Base-by-base conservation (phyloP, 2,113 vertebrate genomes). In the Stegostoma tigrinum region DNA sequence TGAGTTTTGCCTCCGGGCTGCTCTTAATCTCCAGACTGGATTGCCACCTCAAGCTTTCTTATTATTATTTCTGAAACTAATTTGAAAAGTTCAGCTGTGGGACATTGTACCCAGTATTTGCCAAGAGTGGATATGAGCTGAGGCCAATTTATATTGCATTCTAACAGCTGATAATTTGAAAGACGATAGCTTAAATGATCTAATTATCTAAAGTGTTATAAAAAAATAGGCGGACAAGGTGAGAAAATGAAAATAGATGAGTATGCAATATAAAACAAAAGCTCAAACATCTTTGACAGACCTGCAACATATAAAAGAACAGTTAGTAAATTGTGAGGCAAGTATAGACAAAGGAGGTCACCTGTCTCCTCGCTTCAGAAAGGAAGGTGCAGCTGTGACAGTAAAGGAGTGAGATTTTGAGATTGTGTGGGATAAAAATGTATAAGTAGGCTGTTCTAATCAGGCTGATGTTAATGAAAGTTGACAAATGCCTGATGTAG, bases 21-120 rank as follows among this genome's bases (percentile, higher is more conserved):
- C 14, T 34, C 68, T 95, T 95, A 72, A 75, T 72, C 42, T 72
- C 94, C 93, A 94, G 42, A 75, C 23, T 95, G 42, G 94, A 95
- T 75, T 72, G 68, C 67, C 45, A 52, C 52, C 67, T 95, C 94
- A 95, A 72, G 21, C 45, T 95, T 72, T 48, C 38, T 48, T 72
- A 95, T 72, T 72, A 38, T 75, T 95, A 95, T 75, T 48, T 52
- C 67, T 95, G 94, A 24, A 15, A 67, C 42, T 23, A 27, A 48
- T 72, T 95, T 95, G 42, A 45, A 70, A 72, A 70, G 89, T 19
- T 8, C 89, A 34, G n/a, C 89, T 38, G 61, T 42, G 89, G 34
- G 89, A 38, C 6, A 61, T 38, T 61, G 34, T 34, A n/a, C 89
- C 61, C n/a, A 24, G 34, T 38, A 66, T 42, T 67, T 93, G 14